These are phyloP conservation scores for Phallusia fumigata DNA, from an alignment of 23 tunicate genomes.

Conservation along the genomic window DNA sequence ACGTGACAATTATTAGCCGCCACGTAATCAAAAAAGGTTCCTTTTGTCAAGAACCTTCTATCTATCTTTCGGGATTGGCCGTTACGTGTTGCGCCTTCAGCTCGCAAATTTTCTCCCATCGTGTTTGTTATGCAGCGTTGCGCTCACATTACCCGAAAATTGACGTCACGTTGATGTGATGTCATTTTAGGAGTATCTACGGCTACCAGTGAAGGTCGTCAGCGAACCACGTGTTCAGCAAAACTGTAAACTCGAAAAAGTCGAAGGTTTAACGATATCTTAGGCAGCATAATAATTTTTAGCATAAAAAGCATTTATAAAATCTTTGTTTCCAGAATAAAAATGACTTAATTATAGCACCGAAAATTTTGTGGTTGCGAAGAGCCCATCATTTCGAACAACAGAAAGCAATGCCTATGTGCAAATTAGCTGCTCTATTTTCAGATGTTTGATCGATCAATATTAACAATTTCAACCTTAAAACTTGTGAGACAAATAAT, in stretches of 20 bases:
- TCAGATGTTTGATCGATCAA: no score
- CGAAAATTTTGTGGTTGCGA: no score
- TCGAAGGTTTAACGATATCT: no score
- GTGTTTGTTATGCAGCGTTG: conserved; percentile 20
- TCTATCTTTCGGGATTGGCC: neutral
- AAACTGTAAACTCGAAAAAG: neutral
- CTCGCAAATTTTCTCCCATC: neutral
- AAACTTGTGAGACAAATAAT: no score
- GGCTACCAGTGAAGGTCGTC: conserved; percentile 5
- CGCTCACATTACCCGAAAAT: conserved; percentile 11
- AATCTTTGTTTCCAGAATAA: no score
- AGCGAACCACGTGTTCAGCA: neutral
- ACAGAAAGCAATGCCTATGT: no score
- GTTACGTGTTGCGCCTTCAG: neutral
- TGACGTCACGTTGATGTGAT: conserved; percentile 5
- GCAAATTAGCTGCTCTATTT: no score
- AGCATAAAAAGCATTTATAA: no score
- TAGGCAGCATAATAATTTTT: no score
- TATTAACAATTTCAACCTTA: no score
- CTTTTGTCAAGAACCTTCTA: neutral
- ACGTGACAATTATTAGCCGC: neutral
- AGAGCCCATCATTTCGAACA: no score
- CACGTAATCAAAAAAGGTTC: neutral
- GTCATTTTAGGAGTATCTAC: conserved; percentile 2
- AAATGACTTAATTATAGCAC: no score